Conservation (phyloP, 1,140 invertebrate genomes). For the Portunus trituberculatus region DNA sequence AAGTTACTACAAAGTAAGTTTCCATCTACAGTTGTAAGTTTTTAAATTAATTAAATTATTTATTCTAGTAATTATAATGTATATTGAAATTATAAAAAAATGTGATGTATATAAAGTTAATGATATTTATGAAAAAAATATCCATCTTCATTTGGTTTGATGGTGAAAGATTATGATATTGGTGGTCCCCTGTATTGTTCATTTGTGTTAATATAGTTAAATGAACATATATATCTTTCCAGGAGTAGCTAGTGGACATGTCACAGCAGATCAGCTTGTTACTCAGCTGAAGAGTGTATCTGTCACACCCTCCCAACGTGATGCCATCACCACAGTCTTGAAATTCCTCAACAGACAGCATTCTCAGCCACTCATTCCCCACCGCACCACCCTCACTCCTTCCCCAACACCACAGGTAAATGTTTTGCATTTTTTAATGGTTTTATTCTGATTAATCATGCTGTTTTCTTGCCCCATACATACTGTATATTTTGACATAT, state of each 20-base stretch:
- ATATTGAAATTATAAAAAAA: too few species aligned
- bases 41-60: too few species aligned
- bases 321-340: constrained; percentile 73
- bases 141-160: too few species aligned
- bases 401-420: constrained; percentile 77
- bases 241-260: constrained; percentile 76
- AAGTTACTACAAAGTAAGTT: constrained; percentile 75
- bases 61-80: too few species aligned
- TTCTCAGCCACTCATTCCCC: constrained; percentile 66
- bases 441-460: too few species aligned
- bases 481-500: too few species aligned
- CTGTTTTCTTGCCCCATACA: too few species aligned
- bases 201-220: background rate
- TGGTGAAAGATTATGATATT: too few species aligned
- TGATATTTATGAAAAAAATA: too few species aligned
- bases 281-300: constrained; percentile 66
- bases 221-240: background rate
- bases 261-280: constrained; percentile 71
- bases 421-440: background rate
- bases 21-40: background rate
- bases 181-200: too few species aligned
- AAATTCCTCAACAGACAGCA: constrained; percentile 73
- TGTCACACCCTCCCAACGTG: constrained; percentile 64
- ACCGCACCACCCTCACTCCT: constrained; percentile 72
- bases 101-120: too few species aligned